phyloP scores from a whole-genome alignment of 64 coral and sea anemone genomes.

The Exaiptasia diaphana region DNA sequence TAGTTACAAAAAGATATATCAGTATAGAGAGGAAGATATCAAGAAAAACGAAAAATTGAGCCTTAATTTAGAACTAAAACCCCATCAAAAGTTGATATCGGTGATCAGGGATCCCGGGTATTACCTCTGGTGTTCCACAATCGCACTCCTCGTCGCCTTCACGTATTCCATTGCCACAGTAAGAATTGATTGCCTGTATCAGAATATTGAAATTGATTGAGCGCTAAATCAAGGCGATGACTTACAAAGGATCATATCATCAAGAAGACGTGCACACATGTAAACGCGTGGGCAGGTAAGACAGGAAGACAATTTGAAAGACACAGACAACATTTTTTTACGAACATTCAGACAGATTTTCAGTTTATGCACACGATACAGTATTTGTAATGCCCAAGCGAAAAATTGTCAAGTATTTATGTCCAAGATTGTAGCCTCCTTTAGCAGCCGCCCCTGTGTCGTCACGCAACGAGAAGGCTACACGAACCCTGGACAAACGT shows the following conservation, averaged over 20 bases:
- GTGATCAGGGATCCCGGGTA: not conserved
- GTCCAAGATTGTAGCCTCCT: no score
- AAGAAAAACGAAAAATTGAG: not conserved
- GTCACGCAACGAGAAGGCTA: no score
- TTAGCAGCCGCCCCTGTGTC: no score
- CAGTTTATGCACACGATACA: no score
- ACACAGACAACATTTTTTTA: not conserved
- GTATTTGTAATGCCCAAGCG: no score
- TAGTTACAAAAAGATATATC: no score
- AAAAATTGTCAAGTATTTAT: no score
- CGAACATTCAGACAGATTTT: no score
- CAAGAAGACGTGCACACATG: not conserved
- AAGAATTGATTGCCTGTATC: not conserved
- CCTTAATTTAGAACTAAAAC: not conserved
- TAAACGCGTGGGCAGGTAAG: not conserved
- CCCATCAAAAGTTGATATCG: not conserved
- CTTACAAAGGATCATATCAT: not conserved
- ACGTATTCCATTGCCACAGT: conserved; percentile 75
- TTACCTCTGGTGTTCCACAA: conserved; percentile 74
- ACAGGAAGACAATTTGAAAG: not conserved
- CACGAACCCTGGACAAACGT: no score
- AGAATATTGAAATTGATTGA: not conserved
- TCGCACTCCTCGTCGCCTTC: conserved; percentile 85
- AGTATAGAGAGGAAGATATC: no score
- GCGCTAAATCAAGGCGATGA: not conserved